Base-by-base conservation (phyloP, 2,113 vertebrate species). In the Cyrtonyx montezumae region DNA sequence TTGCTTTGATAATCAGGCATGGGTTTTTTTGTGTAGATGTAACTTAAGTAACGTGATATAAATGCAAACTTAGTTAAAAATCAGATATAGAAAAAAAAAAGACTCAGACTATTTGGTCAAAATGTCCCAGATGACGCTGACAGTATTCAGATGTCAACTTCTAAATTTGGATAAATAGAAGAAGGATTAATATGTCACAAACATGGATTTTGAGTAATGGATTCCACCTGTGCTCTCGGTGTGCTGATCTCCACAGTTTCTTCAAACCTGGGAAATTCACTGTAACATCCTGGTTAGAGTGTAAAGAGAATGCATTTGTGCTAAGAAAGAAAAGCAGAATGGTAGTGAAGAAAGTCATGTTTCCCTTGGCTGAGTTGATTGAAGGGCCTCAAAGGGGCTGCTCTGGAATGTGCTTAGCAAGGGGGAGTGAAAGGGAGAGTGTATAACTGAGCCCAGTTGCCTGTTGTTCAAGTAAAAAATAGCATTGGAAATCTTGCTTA, bases 321-420 rank as follows among this genome's bases (percentile, higher is more conserved):
- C 96, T 95, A 91, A 73, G 73, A 93, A 95, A 94, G 87, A 91
- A 94, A 93, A 90, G 91, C 85, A 90, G 91, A 93, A 53, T 79
- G 71, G 87, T 77, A 79, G 90, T 90, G 92, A 85, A 83, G 93
- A 90, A 95, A 96, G 73, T 96, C 32, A 5, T 96, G 93, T 96
- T 96, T 96, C 94, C 90, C 93, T 95, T 96, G 94, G 93, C 94
- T 80, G 79, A 93, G 73, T 51, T 28, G 49, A 73, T 77, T 80
- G 1, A 90, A 94, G 87, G 94, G 94, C 96, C 96, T 96, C 96
- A 93, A 66, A 95, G 96, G 93, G 93, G 93, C 93, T 96, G 90
- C 88, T 96, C 88, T 95, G 96, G 96, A 96, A 96, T 96, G 92
- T 84, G 79, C 77, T 94, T 78, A 91, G 90, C 69, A 70, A 91